A percentile compares a stretch with the other conserved stretches of the same genome.
phyloP scores from a whole-genome alignment of 92 coral and sea anemone species.

The Nematostella vectensis region DNA sequence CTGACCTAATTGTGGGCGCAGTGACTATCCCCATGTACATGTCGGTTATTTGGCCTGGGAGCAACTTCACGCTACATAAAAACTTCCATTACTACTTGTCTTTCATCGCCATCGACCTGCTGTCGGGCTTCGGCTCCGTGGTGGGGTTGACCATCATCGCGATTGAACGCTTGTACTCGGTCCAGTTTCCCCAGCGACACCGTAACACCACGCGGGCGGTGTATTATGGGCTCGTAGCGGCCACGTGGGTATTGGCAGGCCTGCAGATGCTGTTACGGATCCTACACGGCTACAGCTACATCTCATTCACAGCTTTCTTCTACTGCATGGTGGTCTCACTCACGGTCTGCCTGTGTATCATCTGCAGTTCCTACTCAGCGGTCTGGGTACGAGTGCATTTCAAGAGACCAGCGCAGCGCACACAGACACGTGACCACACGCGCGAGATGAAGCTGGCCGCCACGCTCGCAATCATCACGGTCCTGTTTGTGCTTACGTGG shows the following conservation, averaged over 20 bases:
- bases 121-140: conserved; percentile 47
- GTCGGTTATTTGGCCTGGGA: conserved; percentile 30
- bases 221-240: conserved; percentile 14
- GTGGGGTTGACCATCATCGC: conserved; percentile 41
- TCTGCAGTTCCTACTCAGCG: conserved; percentile 22
- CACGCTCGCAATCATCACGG: conserved; percentile 18
- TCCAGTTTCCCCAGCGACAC: conserved; percentile 36
- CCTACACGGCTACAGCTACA: conserved; percentile 4
- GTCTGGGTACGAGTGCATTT: conserved; percentile 26
- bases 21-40: conserved; percentile 32
- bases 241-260: conserved; percentile 26
- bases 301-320: conserved; percentile 23
- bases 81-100: conserved; percentile 9
- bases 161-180: conserved; percentile 37
- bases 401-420: conserved; percentile 5
- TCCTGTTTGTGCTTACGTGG: conserved; percentile 25
- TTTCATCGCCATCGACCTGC: conserved; percentile 22
- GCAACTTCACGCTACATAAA: conserved; percentile 14
- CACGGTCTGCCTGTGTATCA: conserved; percentile 14
- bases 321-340: conserved; percentile 18
- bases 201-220: conserved; percentile 17
- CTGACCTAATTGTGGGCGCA: conserved; percentile 22
- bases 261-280: conserved; percentile 14
- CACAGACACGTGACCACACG: conserved; percentile 5
- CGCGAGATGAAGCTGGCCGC: conserved; percentile 29